A percentile compares a stretch with the other conserved stretches of the same genome.
These are phyloP conservation scores for Drosophila kepulauana DNA, from an alignment of 1,140 invertebrate species.

Conservation along the genomic window DNA sequence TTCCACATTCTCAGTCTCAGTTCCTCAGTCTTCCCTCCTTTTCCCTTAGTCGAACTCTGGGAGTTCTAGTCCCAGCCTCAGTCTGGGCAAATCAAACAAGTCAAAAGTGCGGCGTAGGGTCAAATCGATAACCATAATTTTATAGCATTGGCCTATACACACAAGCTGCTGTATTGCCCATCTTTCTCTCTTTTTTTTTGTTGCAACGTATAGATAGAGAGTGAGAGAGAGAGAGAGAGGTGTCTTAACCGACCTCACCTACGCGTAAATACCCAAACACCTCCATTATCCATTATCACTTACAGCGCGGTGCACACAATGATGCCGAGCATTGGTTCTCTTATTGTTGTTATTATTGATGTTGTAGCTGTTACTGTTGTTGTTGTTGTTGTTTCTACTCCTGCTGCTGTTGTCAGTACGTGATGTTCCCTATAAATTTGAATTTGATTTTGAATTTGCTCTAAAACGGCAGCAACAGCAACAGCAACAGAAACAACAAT, in stretches of 20 bases:
- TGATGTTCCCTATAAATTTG: constrained; percentile 81
- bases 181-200: background rate
- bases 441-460: constrained; percentile 81
- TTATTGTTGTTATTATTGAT: constrained; percentile 54
- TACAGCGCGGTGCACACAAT: constrained; percentile 44
- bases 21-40: background rate
- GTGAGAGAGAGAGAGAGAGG: background rate
- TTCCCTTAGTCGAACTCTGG: background rate
- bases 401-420: constrained; percentile 63
- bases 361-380: constrained; percentile 48
- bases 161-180: constrained; percentile 22
- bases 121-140: constrained; percentile 82
- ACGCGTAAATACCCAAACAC: constrained; percentile 76
- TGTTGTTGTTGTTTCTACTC: constrained; percentile 41
- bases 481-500: constrained; percentile 48
- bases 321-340: constrained; percentile 25
- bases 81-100: constrained; percentile 71
- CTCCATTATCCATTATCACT: constrained; percentile 83
- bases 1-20: background rate
- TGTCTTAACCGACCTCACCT: constrained; percentile 56
- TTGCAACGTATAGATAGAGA: background rate
- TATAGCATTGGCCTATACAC: constrained; percentile 50
- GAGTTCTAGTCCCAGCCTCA: background rate
- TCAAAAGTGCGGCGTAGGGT: constrained; percentile 67
- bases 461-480: constrained; percentile 70